These are phyloP conservation scores for Corvus hawaiiensis DNA, from an alignment of 2,113 vertebrate species.

Conservation along the genomic window DNA sequence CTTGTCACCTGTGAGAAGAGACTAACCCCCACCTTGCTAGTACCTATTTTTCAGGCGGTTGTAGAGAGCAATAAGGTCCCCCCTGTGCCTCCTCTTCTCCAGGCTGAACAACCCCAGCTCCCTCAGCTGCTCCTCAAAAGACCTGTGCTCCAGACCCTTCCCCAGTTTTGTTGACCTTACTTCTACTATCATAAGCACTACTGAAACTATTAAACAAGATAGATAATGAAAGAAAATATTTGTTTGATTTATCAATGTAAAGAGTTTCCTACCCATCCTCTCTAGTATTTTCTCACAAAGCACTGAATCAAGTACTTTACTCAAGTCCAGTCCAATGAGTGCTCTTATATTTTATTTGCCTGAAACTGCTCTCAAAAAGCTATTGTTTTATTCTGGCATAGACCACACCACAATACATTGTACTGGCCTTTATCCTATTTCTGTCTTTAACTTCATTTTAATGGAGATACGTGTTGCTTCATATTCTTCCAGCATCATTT, in stretches of 20 bases:
- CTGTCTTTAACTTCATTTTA: not conserved
- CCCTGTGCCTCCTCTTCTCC: not conserved
- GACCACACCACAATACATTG: not conserved
- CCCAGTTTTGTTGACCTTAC: not conserved
- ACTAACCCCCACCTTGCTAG: not conserved
- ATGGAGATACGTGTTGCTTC: not conserved
- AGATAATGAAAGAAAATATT: not conserved
- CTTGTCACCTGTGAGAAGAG: not conserved
- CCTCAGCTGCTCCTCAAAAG: not conserved
- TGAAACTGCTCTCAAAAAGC: not conserved
- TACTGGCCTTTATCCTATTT: not conserved
- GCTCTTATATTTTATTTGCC: not conserved
- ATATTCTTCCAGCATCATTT: not conserved
- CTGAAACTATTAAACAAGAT: not conserved
- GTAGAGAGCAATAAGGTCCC: not conserved
- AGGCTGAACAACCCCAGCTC: not conserved
- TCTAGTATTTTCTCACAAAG: not conserved
- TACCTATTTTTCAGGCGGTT: not conserved
- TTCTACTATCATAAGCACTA: not conserved
- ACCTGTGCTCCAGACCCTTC: not conserved
- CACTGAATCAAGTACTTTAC: not conserved
- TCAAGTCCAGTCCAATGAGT: not conserved
- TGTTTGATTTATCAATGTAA: not conserved
- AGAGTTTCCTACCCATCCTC: not conserved
- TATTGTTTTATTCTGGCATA: not conserved